phyloP scores from a whole-genome alignment of 1,140 invertebrate genomes.

The Drosophila fuyamai region DNA sequence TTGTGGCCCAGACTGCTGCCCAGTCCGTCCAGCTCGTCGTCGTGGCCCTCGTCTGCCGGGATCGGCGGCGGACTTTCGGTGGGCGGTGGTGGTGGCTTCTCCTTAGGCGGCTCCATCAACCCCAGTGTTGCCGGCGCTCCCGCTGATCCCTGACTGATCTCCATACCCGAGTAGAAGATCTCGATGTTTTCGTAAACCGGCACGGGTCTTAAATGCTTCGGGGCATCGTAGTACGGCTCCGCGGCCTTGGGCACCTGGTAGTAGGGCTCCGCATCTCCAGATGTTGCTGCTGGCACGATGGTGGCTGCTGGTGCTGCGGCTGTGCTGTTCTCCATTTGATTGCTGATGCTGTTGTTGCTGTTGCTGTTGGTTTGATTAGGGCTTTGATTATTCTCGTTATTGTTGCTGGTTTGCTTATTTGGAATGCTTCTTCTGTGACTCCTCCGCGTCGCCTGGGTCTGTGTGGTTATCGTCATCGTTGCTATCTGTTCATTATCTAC shows the following conservation, averaged over 20 bases:
- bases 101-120: constrained; percentile 90
- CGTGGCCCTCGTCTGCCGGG: constrained; percentile 9
- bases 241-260: constrained; percentile 81
- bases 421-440: constrained; percentile 72
- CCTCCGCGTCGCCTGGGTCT: constrained; percentile 33
- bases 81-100: constrained; percentile 94
- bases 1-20: constrained; percentile 47
- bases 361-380: constrained; percentile 57
- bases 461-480: constrained; percentile 59
- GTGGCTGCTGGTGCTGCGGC: constrained; percentile 16
- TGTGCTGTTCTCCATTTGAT: constrained; percentile 44
- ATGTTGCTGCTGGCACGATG: constrained; percentile 32
- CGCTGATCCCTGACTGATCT: constrained; percentile 38
- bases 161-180: constrained; percentile 85
- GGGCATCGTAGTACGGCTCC: constrained; percentile 84
- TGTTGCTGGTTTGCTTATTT: constrained; percentile 71
- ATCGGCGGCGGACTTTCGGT: constrained; percentile 85
- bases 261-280: constrained; percentile 70
- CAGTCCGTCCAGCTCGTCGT: constrained; percentile 59
- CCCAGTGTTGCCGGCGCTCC: background rate
- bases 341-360: constrained; percentile 52
- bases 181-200: constrained; percentile 87
- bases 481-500: constrained; percentile 72
- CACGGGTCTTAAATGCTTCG: constrained; percentile 81
- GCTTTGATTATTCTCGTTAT: constrained; percentile 73